These are phyloP conservation scores for Hippocampus guttulatus DNA, from an alignment of 2,113 vertebrate species.

Conservation along the genomic window DNA sequence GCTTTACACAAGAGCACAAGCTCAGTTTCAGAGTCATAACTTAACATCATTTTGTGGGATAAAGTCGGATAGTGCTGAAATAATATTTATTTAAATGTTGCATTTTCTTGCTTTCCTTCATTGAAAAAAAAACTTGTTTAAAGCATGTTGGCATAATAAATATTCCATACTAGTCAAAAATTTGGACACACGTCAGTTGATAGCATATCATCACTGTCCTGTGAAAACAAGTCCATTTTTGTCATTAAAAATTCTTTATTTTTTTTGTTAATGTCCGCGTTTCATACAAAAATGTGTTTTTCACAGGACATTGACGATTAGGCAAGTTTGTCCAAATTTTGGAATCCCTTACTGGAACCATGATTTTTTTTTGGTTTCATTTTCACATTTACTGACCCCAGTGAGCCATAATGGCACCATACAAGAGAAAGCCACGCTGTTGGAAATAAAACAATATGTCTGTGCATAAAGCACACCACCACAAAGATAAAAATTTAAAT, in stretches of 20 bases:
- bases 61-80: not conserved
- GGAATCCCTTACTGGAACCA: not conserved
- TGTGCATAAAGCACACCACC: not conserved
- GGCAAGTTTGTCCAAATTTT: not conserved
- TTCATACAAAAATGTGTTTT: no score
- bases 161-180: not conserved
- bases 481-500: not conserved
- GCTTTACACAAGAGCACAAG: not conserved
- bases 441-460: not conserved
- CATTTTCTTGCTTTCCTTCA: not conserved
- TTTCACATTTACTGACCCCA: not conserved
- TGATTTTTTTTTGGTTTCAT: not conserved
- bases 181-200: not conserved
- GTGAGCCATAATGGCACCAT: not conserved
- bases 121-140: not conserved
- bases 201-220: not conserved
- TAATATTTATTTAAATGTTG: not conserved
- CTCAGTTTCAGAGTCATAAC: not conserved
- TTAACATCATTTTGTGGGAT: slow-evolving; percentile 14
- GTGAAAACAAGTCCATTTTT: no score
- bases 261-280: no score
- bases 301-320: no score
- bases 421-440: not conserved
- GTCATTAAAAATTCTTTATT: no score
- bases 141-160: not conserved